A percentile compares a stretch with the other conserved stretches of the same genome.
Evolutionary conservation across 2,888 invertebrate species (phyloP).

Genomic region (Leucophenga maculata): DNA sequence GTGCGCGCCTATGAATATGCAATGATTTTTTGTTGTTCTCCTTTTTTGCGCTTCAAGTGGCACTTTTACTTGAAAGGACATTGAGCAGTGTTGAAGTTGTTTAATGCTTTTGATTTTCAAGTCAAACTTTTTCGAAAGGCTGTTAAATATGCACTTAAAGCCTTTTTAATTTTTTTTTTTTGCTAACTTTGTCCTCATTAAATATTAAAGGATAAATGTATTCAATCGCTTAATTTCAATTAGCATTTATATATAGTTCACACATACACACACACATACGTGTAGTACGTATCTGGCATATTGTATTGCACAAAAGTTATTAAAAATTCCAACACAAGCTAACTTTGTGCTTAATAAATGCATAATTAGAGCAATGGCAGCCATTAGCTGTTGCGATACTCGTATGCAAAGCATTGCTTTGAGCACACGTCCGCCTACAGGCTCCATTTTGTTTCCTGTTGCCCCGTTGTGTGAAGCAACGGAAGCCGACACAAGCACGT

Average conservation of each 20-base stretch:
- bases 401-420: neutral
- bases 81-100: too few species aligned
- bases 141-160: too few species aligned
- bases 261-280: conserved; percentile 7
- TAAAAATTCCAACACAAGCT: conserved; percentile 11
- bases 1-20: conserved; percentile 54
- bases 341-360: conserved; percentile 54
- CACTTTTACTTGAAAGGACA: too few species aligned
- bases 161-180: too few species aligned
- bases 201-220: too few species aligned
- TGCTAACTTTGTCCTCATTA: too few species aligned
- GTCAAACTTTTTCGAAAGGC: too few species aligned
- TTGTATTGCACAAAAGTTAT: conserved; percentile 19
- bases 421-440: neutral
- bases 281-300: conserved; percentile 26
- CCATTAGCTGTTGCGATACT: conserved; percentile 27
- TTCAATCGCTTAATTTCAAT: conserved; percentile 14
- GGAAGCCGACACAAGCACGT: conserved; percentile 45
- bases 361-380: conserved; percentile 54
- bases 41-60: neutral
- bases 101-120: too few species aligned
- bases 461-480: neutral
- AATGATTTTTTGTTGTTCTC: conserved; percentile 31
- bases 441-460: neutral
- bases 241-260: neutral